These are phyloP conservation scores for Hirtodrosophila alboralis DNA, from an alignment of 2,888 invertebrate species.

Conservation along the genomic window DNA sequence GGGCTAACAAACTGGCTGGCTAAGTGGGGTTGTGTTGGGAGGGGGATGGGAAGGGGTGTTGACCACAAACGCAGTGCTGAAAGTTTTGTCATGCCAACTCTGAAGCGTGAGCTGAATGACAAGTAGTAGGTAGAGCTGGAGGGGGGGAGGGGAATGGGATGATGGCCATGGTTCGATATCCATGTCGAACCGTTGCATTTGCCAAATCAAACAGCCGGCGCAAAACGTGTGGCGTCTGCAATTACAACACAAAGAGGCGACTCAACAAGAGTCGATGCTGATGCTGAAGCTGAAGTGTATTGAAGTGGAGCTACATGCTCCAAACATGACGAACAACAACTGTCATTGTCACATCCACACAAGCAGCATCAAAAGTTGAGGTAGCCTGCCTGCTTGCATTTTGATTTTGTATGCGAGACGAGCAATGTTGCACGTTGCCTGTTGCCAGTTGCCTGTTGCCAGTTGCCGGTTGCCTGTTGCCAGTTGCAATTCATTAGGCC, in stretches of 20 bases:
- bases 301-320: constrained; percentile 55
- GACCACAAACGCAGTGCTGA: constrained; percentile 45
- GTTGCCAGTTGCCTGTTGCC: constrained; percentile 5
- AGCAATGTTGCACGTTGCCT: not conserved
- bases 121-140: constrained; percentile 65
- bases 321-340: constrained; percentile 81
- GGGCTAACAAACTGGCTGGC: not conserved
- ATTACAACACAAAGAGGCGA: constrained; percentile 71
- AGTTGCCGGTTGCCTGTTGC: constrained; percentile 17
- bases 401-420: constrained; percentile 57
- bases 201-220: constrained; percentile 78
- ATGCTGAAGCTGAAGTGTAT: constrained; percentile 1
- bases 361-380: constrained; percentile 40
- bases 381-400: constrained; percentile 45
- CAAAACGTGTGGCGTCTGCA: constrained; percentile 79
- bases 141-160: too few relatives aligned
- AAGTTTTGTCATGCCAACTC: constrained; percentile 81
- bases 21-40: not conserved
- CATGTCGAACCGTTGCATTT: constrained; percentile 76
- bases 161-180: constrained; percentile 56
- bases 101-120: constrained; percentile 80
- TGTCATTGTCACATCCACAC: constrained; percentile 79
- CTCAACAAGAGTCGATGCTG: constrained; percentile 13
- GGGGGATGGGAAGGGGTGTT: not conserved
- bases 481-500: constrained; percentile 75